phyloP scores from a whole-genome alignment of 2,797 vertebrate genomes.

The Siniperca obscura region DNA sequence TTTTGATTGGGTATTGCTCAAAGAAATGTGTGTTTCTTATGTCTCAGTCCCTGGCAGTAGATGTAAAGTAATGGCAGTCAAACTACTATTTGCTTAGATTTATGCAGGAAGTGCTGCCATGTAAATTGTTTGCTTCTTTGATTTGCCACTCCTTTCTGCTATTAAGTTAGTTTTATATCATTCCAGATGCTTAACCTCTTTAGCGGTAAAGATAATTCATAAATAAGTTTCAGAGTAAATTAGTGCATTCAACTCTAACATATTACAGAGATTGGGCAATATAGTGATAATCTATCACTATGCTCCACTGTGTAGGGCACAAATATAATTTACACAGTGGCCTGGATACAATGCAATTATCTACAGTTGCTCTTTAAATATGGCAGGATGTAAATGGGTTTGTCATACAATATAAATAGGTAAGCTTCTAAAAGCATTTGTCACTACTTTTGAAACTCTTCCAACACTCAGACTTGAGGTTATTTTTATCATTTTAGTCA shows the following conservation, averaged over 20 bases:
- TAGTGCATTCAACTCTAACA: slow-evolving; percentile 66
- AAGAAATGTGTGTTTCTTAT: slow-evolving; percentile 60
- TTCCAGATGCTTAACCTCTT: slow-evolving; percentile 74
- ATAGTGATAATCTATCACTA: slow-evolving; percentile 63
- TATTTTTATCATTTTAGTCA: slow-evolving; percentile 26
- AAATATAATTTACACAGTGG: slow-evolving; percentile 70
- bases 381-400: slow-evolving; percentile 71
- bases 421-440: slow-evolving; percentile 45
- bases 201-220: slow-evolving; percentile 64
- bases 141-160: slow-evolving; percentile 67
- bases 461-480: slow-evolving; percentile 21
- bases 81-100: slow-evolving; percentile 77
- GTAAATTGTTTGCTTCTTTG: slow-evolving; percentile 72
- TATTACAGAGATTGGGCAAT: slow-evolving; percentile 58
- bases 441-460: slow-evolving; percentile 48
- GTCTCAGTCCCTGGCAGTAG: slow-evolving; percentile 59
- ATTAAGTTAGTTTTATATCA: slow-evolving; percentile 76
- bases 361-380: slow-evolving; percentile 71
- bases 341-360: slow-evolving; percentile 69
- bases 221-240: slow-evolving; percentile 60
- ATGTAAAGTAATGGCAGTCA: slow-evolving; percentile 75
- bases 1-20: slow-evolving; percentile 15
- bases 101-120: slow-evolving; percentile 69
- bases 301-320: slow-evolving; percentile 59
- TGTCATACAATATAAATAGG: slow-evolving; percentile 62